Conservation (phyloP, 2,888 invertebrate genomes). For the Apotomis betuletana region DNA sequence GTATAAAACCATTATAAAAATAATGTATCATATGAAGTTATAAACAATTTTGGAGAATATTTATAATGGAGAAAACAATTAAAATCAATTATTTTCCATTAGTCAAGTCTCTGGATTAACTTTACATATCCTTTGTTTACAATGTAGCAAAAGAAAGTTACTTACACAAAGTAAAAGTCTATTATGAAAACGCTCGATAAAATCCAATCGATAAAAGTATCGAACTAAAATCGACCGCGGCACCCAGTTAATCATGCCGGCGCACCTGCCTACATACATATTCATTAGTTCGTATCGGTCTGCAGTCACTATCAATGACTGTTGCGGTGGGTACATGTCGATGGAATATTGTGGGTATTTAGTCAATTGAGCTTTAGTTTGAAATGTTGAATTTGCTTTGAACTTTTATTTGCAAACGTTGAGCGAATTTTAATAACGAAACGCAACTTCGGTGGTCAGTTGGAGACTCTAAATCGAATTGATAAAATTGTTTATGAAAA, state of each 20-base stretch:
- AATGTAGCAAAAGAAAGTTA: not conserved
- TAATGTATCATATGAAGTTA: too few species aligned
- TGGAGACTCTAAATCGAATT: too few species aligned
- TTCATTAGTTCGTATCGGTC: conserved; percentile 74
- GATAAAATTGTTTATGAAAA: too few species aligned
- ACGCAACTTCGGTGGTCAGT: not conserved
- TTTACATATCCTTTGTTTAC: not conserved
- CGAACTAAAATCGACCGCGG: conserved; percentile 75
- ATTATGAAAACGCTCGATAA: conserved; percentile 52
- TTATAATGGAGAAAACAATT: too few species aligned
- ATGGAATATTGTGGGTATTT: conserved; percentile 41
- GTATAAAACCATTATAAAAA: too few species aligned
- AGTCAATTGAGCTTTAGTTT: conserved; percentile 19
- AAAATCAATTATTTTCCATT: too few species aligned
- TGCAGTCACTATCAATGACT: conserved; percentile 72
- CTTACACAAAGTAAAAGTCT: conserved; percentile 11
- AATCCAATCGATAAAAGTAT: conserved; percentile 63
- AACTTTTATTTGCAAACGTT: too few species aligned
- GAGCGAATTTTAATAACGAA: not conserved
- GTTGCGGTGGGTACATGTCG: conserved; percentile 61
- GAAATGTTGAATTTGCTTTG: not conserved
- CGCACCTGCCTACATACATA: conserved; percentile 81
- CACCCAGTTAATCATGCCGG: conserved; percentile 77
- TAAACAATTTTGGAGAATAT: too few species aligned
- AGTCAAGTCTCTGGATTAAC: too few species aligned